Evolutionary conservation across 2,797 vertebrate species (phyloP).

Genomic region (Australoheros facetus): DNA sequence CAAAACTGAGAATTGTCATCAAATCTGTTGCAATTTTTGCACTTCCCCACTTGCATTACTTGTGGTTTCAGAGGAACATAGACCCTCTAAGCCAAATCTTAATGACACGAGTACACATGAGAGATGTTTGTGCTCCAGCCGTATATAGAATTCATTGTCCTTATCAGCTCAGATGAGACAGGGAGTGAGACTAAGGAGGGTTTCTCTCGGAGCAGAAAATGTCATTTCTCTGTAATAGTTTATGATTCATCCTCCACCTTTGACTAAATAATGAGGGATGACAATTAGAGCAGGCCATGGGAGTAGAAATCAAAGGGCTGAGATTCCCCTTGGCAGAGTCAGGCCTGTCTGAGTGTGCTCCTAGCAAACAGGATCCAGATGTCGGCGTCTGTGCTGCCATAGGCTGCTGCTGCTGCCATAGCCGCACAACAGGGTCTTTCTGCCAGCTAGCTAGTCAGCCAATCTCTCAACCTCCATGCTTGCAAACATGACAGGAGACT

Average conservation of each 20-base stretch:
- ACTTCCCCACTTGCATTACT: constrained; percentile 37
- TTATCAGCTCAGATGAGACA: constrained; percentile 73
- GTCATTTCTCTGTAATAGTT: constrained; percentile 77
- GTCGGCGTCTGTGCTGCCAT: constrained; percentile 70
- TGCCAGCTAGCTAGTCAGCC: constrained; percentile 61
- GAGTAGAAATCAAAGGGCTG: constrained; percentile 79
- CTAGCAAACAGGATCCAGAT: constrained; percentile 86
- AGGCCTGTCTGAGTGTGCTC: constrained; percentile 70
- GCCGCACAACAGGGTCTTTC: constrained; percentile 71
- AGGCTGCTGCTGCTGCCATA: constrained; percentile 62
- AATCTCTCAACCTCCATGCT: constrained; percentile 57
- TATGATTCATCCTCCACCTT: constrained; percentile 82
- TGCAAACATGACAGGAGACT: constrained; percentile 68
- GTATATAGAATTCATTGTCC: constrained; percentile 61
- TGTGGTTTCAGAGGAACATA: constrained; percentile 48
- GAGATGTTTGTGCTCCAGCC: constrained; percentile 59
- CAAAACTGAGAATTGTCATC: constrained; percentile 63
- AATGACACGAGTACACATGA: constrained; percentile 40
- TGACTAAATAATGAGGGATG: constrained; percentile 84
- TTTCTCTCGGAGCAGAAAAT: constrained; percentile 68
- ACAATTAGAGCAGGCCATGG: constrained; percentile 80
- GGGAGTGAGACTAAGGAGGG: constrained; percentile 65
- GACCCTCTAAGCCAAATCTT: constrained; percentile 36
- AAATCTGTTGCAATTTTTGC: constrained; percentile 44
- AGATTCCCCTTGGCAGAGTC: constrained; percentile 79